Percentiles rank a stretch among this genome's conserved stretches.
Evolutionary conservation across 1,140 invertebrate species (phyloP).

Genomic region (Euura saliciscinereae): DNA sequence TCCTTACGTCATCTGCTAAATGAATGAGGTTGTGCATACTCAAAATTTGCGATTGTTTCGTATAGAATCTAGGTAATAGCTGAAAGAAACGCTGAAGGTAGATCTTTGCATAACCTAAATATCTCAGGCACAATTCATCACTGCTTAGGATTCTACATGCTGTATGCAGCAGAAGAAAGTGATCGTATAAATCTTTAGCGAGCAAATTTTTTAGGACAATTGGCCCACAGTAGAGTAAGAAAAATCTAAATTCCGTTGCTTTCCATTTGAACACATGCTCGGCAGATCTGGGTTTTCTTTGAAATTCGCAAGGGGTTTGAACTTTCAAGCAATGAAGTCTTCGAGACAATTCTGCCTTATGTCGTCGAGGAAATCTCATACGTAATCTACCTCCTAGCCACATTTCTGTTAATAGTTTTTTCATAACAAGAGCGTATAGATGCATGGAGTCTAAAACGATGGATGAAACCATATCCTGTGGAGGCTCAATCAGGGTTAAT

Average conservation of each 20-base stretch:
- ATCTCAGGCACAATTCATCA: neutral
- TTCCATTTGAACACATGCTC: slow-evolving; percentile 18
- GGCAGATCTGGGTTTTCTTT: slow-evolving; percentile 20
- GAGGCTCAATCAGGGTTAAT: slow-evolving; percentile 20
- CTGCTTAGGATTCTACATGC: slow-evolving; percentile 7
- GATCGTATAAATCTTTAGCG: neutral
- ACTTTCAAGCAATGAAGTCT: no score
- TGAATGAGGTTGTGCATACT: neutral
- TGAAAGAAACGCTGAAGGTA: slow-evolving; percentile 18
- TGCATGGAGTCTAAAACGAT: slow-evolving; percentile 28
- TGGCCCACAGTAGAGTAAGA: slow-evolving; percentile 17
- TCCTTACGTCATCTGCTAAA: slow-evolving; percentile 1
- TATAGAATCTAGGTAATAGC: slow-evolving; percentile 16
- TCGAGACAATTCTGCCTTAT: slow-evolving; percentile 1
- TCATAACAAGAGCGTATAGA: slow-evolving; percentile 20
- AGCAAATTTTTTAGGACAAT: slow-evolving; percentile 7
- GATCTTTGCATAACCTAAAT: neutral
- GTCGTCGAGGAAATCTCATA: neutral
- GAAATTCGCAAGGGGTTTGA: slow-evolving; percentile 25
- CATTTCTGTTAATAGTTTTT: slow-evolving; percentile 10
- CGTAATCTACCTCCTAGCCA: slow-evolving; percentile 11
- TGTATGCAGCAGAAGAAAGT: slow-evolving; percentile 12
- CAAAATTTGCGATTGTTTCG: slow-evolving; percentile 14
- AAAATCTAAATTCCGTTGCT: slow-evolving; percentile 19
- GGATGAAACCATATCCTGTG: slow-evolving; percentile 19